A percentile compares a stretch with the other conserved stretches of the same genome.
Evolutionary conservation across 2,113 vertebrate species (phyloP).

Genomic region (Misgurnus anguillicaudatus): DNA sequence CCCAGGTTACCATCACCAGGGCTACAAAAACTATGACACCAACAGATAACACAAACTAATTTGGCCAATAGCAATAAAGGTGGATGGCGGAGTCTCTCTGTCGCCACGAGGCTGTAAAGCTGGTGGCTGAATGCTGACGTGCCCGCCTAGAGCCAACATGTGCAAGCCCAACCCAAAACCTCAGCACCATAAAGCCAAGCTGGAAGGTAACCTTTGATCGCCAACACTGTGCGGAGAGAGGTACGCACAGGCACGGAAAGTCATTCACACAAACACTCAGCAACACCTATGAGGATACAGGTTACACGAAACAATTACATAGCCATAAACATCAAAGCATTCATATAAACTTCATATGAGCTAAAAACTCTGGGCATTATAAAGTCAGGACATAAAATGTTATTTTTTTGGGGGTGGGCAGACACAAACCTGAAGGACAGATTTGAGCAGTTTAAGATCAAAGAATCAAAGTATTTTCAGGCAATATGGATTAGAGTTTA

Average conservation of each 20-base stretch:
- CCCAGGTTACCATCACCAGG: constrained; percentile 24
- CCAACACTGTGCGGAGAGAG: constrained; percentile 55
- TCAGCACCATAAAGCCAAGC: constrained; percentile 71
- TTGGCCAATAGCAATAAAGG: constrained; percentile 70
- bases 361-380: background rate
- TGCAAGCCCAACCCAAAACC: constrained; percentile 53
- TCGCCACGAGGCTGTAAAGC: constrained; percentile 72
- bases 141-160: constrained; percentile 21
- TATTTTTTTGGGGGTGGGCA: background rate
- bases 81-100: constrained; percentile 60
- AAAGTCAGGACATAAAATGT: background rate
- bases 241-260: constrained; percentile 44
- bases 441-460: background rate
- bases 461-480: background rate
- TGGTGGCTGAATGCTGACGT: constrained; percentile 60
- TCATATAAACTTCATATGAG: constrained; percentile 9
- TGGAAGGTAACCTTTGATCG: constrained; percentile 79
- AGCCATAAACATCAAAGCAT: constrained; percentile 37
- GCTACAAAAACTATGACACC: constrained; percentile 54
- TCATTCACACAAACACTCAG: constrained; percentile 24
- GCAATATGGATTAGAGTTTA: too few species aligned
- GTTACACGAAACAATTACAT: constrained; percentile 12
- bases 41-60: constrained; percentile 65
- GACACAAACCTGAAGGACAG: background rate
- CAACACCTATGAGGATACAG: background rate